Base-by-base conservation (phyloP, 2,113 vertebrate genomes). In the Archocentrus centrarchus region DNA sequence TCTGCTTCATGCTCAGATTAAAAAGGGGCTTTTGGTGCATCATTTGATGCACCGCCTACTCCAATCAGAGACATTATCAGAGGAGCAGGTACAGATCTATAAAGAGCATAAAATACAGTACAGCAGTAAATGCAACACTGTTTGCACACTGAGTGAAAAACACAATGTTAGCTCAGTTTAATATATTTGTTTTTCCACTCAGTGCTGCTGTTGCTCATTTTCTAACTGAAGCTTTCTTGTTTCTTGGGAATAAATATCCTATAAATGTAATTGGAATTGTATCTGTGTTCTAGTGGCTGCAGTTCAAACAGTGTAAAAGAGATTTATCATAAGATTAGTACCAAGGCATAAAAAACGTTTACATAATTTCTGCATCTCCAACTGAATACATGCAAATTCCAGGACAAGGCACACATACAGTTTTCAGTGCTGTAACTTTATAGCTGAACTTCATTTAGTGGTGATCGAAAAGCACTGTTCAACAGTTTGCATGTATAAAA, bases 381-480 rank as follows among this genome's bases (percentile, higher is more conserved):
- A 53, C 44, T 13, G 41, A n/a, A 73, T n/a, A 18, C 66, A 70
- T 70, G 66, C 44, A 53, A 73, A 73, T 53, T 73, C 44, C 66
- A 53, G 17, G 17, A 73, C 27, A 73, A 13, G 32, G 30, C 24
- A 53, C 18, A 3, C 66, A 53, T n/a, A 0, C 6, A 1, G 27
- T 53, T 73, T 73, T 50, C 20, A 0, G 44, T 73, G 17, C 17
- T 53, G 27, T n/a, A 13, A 73, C 66, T 53, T 70, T 53, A 70
- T 2, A 53, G 0, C 24, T 8, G 24, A 6, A 2, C 41, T 50
- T 68, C 41, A 50, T 15, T 17, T 50, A 13, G 11, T 44, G 41
- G 64, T 68, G 64, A 0, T 68, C 27, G 22, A 47, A 47, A 0
- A 39, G 0, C 22, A 27, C 39, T 24, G 39, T 22, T 44, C 22